Evolutionary conservation across 2,888 invertebrate species (phyloP).

Genomic region (Monopis laevigella): DNA sequence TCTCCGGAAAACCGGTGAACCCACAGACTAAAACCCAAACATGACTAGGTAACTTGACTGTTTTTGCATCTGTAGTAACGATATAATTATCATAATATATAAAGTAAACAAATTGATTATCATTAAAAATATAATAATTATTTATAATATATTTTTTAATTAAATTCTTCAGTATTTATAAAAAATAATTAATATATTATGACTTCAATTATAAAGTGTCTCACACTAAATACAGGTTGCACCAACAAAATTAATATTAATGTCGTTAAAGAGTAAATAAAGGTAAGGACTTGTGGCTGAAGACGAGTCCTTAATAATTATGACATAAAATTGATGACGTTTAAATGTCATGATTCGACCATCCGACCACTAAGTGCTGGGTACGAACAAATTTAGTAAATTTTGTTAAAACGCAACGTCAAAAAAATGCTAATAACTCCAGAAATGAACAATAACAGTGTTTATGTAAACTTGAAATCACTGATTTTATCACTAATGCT

Average conservation of each 20-base stretch:
- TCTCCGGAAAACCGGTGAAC: too few relatives aligned
- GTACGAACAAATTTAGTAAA: slow-evolving; percentile 13
- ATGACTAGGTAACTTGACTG: too few relatives aligned
- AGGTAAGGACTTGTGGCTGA: slow-evolving; percentile 6
- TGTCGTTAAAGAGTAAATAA: slow-evolving; percentile 12
- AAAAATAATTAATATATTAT: too few relatives aligned
- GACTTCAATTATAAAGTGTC: not conserved
- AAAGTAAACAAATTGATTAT: too few relatives aligned
- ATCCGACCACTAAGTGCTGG: slow-evolving; percentile 12
- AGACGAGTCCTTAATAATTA: slow-evolving; percentile 14
- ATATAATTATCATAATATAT: too few relatives aligned
- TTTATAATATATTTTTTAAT: too few relatives aligned
- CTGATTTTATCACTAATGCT: slow-evolving; percentile 18
- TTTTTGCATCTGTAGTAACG: too few relatives aligned
- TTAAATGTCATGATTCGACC: slow-evolving; percentile 14
- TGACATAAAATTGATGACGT: slow-evolving; percentile 17
- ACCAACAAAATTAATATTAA: slow-evolving; percentile 11
- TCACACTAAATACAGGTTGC: slow-evolving; percentile 10
- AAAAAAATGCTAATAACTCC: slow-evolving; percentile 16
- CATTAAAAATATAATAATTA: too few relatives aligned
- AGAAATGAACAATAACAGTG: slow-evolving; percentile 17
- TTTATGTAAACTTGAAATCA: slow-evolving; percentile 19
- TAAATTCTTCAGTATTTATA: too few relatives aligned
- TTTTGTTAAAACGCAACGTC: slow-evolving; percentile 11
- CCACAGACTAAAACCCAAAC: too few relatives aligned